Conservation (phyloP, 2,113 vertebrate genomes). For the Salvelinus alpinus region DNA sequence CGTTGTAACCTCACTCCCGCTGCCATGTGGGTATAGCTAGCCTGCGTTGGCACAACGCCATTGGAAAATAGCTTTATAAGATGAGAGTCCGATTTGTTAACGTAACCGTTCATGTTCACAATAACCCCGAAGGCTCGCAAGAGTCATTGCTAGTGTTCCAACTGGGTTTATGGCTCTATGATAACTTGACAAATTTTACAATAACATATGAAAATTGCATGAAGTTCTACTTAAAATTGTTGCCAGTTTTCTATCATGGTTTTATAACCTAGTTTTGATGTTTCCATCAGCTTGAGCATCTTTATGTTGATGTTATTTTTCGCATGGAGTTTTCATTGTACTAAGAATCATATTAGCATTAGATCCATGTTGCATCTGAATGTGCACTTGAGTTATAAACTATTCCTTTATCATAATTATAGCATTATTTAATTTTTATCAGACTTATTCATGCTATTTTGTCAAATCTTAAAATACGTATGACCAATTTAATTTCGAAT, state of each 20-base stretch:
- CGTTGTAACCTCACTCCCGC: not conserved
- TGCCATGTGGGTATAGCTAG: not conserved
- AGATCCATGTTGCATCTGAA: not conserved
- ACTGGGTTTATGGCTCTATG: not conserved
- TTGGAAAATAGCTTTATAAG: constrained; percentile 6
- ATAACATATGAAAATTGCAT: not conserved
- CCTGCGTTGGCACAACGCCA: not conserved
- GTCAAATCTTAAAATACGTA: no score
- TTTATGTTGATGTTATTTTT: not conserved
- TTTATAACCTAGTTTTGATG: not conserved
- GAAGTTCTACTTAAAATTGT: not conserved
- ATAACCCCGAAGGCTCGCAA: constrained; percentile 10
- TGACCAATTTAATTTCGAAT: not conserved
- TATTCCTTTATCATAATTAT: no score
- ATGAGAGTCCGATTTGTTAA: constrained; percentile 19
- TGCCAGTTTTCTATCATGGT: not conserved
- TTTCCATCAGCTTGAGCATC: not conserved
- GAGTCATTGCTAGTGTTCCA: not conserved
- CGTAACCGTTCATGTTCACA: constrained; percentile 5
- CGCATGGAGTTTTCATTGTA: no score
- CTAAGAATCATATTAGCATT: not conserved
- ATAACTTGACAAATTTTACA: not conserved
- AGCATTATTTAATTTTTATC: not conserved
- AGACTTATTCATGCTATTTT: not conserved
- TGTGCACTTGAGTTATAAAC: not conserved